phyloP scores from a whole-genome alignment of 2,113 vertebrate genomes.

The Muntiacus muntjak region DNA sequence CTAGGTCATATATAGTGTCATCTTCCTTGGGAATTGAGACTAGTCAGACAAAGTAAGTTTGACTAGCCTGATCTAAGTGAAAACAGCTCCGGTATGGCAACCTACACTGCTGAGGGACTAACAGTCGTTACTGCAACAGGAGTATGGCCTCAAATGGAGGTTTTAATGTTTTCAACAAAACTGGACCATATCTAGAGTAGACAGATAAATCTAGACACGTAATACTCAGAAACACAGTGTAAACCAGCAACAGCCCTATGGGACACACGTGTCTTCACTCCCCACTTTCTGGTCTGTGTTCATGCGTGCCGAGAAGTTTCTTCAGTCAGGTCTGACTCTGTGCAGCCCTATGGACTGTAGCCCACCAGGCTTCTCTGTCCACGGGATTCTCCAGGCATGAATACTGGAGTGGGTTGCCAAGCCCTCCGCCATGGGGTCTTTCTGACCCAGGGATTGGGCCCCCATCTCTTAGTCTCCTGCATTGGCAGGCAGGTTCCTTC shows the following conservation, averaged over 20 bases:
- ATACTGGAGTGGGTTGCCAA: neutral
- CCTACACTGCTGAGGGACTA: neutral
- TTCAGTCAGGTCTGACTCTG: neutral
- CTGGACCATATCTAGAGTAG: neutral
- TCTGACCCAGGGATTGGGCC: neutral
- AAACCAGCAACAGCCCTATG: neutral
- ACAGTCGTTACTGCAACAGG: neutral
- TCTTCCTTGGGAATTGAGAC: neutral
- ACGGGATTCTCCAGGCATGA: neutral
- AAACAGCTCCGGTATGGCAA: neutral
- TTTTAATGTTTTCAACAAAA: neutral
- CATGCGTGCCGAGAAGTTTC: neutral
- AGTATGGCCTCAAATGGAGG: neutral
- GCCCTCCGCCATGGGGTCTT: neutral
- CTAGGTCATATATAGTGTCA: neutral
- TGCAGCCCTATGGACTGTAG: neutral
- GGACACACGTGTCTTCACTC: neutral
- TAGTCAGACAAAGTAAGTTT: neutral
- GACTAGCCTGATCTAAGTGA: neutral
- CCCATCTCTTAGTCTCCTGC: neutral
- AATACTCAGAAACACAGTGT: neutral
- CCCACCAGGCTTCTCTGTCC: neutral
- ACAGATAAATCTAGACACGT: neutral
- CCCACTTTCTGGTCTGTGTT: neutral
- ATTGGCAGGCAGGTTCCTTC: neutral